phyloP scores from a whole-genome alignment of 2,888 invertebrate species.

The Deilephila elpenor region DNA sequence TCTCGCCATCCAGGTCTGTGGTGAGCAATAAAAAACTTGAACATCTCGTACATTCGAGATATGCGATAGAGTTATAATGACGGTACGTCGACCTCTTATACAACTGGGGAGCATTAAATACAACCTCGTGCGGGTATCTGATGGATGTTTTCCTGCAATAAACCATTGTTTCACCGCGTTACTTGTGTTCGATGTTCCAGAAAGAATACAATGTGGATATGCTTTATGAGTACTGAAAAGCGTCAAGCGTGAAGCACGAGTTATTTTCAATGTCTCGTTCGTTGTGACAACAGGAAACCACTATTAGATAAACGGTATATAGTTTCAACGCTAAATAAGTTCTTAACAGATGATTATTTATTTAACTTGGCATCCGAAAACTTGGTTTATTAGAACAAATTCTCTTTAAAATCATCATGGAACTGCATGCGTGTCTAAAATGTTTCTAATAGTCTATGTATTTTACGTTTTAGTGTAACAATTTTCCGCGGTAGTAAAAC shows the following conservation, averaged over 20 bases:
- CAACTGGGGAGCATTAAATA: slow-evolving; percentile 27
- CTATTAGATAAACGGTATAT: neutral
- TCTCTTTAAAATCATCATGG: neutral
- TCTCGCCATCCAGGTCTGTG: slow-evolving; percentile 36
- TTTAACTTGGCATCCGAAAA: neutral
- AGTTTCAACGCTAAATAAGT: neutral
- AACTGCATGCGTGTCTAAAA: neutral
- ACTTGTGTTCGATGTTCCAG: slow-evolving; percentile 56
- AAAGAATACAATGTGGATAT: slow-evolving; percentile 57
- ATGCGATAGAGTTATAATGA: slow-evolving; percentile 52
- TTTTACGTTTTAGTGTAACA: neutral
- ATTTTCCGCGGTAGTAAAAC: neutral
- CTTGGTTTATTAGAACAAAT: neutral
- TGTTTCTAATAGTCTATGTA: neutral
- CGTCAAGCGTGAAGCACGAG: slow-evolving; percentile 24
- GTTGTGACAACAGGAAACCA: slow-evolving; percentile 15
- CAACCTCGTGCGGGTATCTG: slow-evolving; percentile 46
- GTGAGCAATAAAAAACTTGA: slow-evolving; percentile 50
- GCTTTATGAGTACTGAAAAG: slow-evolving; percentile 44
- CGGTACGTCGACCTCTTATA: slow-evolving; percentile 35
- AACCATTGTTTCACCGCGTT: slow-evolving; percentile 57
- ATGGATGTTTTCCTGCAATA: slow-evolving; percentile 60
- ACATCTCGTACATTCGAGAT: slow-evolving; percentile 53
- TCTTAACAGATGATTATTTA: neutral
- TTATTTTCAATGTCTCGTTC: neutral